Evolutionary conservation across 1,140 invertebrate genomes (phyloP).

Genomic region (Drosophila ambigua): DNA sequence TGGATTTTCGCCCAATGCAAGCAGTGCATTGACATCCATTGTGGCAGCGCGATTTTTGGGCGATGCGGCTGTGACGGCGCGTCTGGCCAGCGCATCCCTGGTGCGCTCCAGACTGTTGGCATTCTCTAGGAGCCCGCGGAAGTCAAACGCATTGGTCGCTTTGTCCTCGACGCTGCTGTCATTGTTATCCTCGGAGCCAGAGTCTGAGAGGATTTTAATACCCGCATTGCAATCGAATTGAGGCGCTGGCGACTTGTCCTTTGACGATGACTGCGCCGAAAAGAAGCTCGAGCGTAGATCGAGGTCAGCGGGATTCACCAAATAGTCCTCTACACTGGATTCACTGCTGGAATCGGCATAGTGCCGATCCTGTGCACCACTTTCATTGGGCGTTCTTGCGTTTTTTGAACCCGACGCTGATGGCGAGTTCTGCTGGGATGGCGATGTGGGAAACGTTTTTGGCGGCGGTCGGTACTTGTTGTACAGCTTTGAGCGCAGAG

Average conservation of each 20-base stretch:
- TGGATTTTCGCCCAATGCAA: slow-evolving; percentile 84
- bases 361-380: slow-evolving; percentile 46
- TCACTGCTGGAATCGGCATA: slow-evolving; percentile 77
- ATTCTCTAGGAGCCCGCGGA: slow-evolving; percentile 76
- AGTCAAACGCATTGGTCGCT: slow-evolving; percentile 71
- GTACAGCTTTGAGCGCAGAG: slow-evolving; percentile 77
- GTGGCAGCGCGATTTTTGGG: slow-evolving; percentile 39
- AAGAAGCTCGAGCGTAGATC: slow-evolving; percentile 82
- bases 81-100: slow-evolving; percentile 65
- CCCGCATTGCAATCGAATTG: slow-evolving; percentile 81
- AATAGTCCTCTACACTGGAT: slow-evolving; percentile 80
- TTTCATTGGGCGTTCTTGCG: slow-evolving; percentile 83
- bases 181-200: slow-evolving; percentile 77
- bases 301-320: slow-evolving; percentile 79
- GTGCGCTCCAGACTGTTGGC: slow-evolving; percentile 80
- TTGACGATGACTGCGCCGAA: slow-evolving; percentile 27
- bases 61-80: slow-evolving; percentile 39
- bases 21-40: slow-evolving; percentile 81
- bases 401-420: slow-evolving; percentile 82
- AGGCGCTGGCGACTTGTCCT: slow-evolving; percentile 67
- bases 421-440: slow-evolving; percentile 65
- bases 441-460: slow-evolving; percentile 69
- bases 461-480: slow-evolving; percentile 81
- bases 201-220: slow-evolving; percentile 67
- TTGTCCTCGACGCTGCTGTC: slow-evolving; percentile 70